A percentile compares a stretch with the other conserved stretches of the same genome.
Conservation (phyloP, 1,140 invertebrate species). For the Atta colombica region DNA sequence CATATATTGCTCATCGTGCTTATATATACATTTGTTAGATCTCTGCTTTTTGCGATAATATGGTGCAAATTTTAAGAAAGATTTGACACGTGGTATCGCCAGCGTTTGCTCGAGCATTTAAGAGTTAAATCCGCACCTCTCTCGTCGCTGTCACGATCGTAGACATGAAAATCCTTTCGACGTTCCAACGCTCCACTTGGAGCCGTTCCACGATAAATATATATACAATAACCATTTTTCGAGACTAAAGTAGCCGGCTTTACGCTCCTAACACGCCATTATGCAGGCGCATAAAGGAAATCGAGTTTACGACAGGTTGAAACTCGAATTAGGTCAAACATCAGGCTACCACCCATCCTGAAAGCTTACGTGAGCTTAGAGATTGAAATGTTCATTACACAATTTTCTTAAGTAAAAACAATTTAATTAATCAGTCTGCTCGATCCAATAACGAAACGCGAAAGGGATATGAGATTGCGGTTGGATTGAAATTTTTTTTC, state of each 20-base stretch:
- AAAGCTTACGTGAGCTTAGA: not conserved
- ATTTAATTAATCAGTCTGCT: conserved; percentile 2
- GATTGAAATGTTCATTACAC: not conserved
- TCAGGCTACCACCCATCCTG: not conserved
- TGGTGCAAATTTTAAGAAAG: not conserved
- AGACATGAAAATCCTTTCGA: conserved; percentile 11
- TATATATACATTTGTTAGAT: not conserved
- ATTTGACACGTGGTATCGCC: not conserved
- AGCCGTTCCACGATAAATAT: conserved; percentile 27
- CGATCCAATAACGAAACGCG: not conserved
- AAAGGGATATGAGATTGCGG: conserved; percentile 4
- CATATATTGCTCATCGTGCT: not conserved
- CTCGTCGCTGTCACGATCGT: conserved; percentile 27
- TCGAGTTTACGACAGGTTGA: conserved; percentile 47
- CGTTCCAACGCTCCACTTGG: not conserved
- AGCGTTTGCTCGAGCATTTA: not conserved
- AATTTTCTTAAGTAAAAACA: not conserved
- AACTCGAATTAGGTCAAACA: conserved; percentile 49
- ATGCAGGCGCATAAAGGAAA: conserved; percentile 39
- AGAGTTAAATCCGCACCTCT: not conserved
- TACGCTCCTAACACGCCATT: conserved; percentile 34
- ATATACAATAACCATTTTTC: conserved; percentile 49
- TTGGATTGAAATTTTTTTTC: conserved; percentile 22
- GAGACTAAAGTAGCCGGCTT: conserved; percentile 30
- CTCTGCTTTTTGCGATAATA: not conserved